Conservation (phyloP, 2,797 vertebrate genomes). For the Cygnus olor region DNA sequence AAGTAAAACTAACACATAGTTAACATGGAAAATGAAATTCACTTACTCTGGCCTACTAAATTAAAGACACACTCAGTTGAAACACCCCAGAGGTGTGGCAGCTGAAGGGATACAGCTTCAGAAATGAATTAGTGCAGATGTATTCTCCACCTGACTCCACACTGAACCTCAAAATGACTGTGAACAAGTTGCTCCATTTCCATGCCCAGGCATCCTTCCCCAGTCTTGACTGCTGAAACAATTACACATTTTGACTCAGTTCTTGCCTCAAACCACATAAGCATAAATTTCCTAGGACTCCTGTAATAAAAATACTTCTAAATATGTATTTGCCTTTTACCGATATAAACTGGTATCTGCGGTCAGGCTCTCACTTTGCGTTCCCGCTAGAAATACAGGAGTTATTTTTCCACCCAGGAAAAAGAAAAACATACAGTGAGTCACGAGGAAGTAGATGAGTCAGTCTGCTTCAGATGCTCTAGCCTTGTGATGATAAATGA, state of each 20-base stretch:
- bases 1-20: neutral
- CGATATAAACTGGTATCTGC: neutral
- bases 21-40: neutral
- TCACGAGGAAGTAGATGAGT: slow-evolving; percentile 50
- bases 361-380: slow-evolving; percentile 17
- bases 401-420: slow-evolving; percentile 10
- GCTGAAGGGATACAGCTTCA: neutral
- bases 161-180: rapidly evolving
- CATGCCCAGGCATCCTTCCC: neutral
- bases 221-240: neutral
- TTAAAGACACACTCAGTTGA: neutral
- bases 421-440: slow-evolving; percentile 42
- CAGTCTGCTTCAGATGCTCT: slow-evolving; percentile 8
- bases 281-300: neutral
- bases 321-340: slow-evolving; percentile 18
- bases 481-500: neutral
- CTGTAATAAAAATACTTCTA: slow-evolving; percentile 19
- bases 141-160: neutral
- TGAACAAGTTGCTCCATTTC: neutral
- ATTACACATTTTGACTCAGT: neutral
- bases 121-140: neutral
- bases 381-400: neutral
- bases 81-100: rapidly evolving
- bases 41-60: neutral
- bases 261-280: slow-evolving; percentile 9